phyloP scores from a whole-genome alignment of 2,113 vertebrate species.

The Tetraodon nigroviridis region DNA sequence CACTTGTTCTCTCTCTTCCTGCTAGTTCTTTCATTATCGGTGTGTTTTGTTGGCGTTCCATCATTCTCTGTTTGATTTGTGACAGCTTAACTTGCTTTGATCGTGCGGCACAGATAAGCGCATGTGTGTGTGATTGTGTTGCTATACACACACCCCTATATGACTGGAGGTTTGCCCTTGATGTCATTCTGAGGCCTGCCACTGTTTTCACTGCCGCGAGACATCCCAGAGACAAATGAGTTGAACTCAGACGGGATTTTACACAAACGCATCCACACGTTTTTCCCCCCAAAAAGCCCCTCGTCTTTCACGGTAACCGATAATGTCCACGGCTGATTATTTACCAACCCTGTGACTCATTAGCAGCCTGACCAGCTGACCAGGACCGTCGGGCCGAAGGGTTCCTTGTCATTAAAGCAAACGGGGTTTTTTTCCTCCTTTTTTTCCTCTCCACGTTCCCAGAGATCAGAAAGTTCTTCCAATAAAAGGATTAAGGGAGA shows the following conservation, averaged over 20 bases:
- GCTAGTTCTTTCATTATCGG: constrained; percentile 43
- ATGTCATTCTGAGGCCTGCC: constrained; percentile 29
- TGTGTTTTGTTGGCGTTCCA: constrained; percentile 42
- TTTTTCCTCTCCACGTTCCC: not conserved
- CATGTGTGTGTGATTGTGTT: constrained; percentile 13
- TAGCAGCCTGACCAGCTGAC: constrained; percentile 28
- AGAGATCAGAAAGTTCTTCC: not conserved
- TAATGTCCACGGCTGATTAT: constrained; percentile 49
- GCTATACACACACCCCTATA: constrained; percentile 1
- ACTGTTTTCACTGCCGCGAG: constrained; percentile 43
- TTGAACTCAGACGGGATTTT: constrained; percentile 11
- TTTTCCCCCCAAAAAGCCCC: not conserved
- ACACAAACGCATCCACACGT: not conserved
- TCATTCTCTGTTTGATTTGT: constrained; percentile 41
- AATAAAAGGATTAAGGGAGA: not conserved
- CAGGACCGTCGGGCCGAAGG: constrained; percentile 10
- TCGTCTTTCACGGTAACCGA: constrained; percentile 22
- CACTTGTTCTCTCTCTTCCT: constrained; percentile 17
- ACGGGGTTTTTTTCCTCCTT: constrained; percentile 19
- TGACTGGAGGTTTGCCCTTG: constrained; percentile 8
- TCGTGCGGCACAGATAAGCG: constrained; percentile 61
- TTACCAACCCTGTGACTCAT: constrained; percentile 48
- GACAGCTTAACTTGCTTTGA: constrained; percentile 56
- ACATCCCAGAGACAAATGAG: constrained; percentile 26
- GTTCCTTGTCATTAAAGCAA: constrained; percentile 21